These are phyloP conservation scores for Erpornis zantholeuca DNA, from an alignment of 2,113 vertebrate genomes.

Conservation along the genomic window DNA sequence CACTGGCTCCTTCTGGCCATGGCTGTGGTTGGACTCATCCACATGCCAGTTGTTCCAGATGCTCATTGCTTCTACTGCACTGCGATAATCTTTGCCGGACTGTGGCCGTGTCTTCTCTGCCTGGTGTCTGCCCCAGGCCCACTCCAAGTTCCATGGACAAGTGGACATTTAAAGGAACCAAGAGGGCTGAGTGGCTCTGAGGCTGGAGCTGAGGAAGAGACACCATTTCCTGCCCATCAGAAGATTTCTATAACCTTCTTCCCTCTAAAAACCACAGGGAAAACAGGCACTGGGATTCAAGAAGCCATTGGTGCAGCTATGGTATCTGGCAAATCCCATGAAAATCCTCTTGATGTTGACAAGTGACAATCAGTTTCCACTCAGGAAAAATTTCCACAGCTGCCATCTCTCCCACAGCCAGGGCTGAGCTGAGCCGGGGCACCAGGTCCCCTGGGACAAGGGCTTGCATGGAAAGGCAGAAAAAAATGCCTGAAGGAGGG, in stretches of 20 bases:
- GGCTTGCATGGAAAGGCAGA: neutral
- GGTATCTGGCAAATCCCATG: neutral
- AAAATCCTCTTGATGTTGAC: neutral
- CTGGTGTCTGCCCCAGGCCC: neutral
- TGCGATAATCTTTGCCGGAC: accelerated
- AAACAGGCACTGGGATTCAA: neutral
- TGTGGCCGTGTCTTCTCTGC: neutral
- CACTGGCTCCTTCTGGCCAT: neutral
- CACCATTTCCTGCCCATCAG: neutral
- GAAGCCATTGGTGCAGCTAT: neutral
- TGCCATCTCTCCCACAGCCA: neutral
- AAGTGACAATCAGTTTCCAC: neutral
- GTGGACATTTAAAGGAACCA: neutral
- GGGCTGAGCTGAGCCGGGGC: neutral
- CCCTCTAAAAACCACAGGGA: neutral
- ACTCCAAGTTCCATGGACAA: neutral
- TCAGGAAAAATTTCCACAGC: neutral
- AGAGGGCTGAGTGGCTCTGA: neutral
- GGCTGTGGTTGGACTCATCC: neutral
- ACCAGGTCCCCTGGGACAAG: neutral
- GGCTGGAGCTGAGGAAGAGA: neutral
- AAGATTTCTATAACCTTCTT: neutral
- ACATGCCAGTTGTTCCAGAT: neutral
- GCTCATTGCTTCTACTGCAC: neutral
- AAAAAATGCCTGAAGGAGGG: neutral